phyloP scores from a whole-genome alignment of 2,888 invertebrate species.

The Arctia plantaginis region DNA sequence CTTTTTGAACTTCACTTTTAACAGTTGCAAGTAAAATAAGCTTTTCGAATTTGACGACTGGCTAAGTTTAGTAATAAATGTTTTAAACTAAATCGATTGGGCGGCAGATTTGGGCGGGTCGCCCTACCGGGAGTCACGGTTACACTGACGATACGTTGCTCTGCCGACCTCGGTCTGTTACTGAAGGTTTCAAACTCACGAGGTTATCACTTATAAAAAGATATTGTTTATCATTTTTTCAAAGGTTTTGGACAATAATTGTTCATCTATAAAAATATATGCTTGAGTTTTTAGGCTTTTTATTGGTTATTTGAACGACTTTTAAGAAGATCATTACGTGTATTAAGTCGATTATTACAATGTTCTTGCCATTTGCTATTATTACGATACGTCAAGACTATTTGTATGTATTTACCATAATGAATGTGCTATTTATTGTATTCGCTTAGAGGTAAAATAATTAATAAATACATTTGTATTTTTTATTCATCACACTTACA shows the following conservation, averaged over 20 bases:
- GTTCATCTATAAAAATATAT: neutral
- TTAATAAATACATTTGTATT: too few relatives aligned
- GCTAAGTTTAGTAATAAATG: constrained; percentile 1
- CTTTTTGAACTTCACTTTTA: neutral
- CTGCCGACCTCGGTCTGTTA: constrained; percentile 44
- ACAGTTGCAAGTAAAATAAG: too few relatives aligned
- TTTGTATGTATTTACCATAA: too few relatives aligned
- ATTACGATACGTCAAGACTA: too few relatives aligned
- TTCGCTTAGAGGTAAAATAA: too few relatives aligned
- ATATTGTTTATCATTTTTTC: neutral
- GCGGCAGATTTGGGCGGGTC: constrained; percentile 62
- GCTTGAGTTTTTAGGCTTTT: neutral
- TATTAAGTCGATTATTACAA: too few relatives aligned
- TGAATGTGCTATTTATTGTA: too few relatives aligned
- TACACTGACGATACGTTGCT: constrained; percentile 58
- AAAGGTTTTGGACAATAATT: too few relatives aligned
- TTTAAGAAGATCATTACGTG: neutral
- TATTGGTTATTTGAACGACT: neutral
- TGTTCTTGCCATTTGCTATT: too few relatives aligned
- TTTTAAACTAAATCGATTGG: constrained; percentile 37
- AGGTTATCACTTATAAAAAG: constrained; percentile 19
- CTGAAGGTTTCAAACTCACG: constrained; percentile 41
- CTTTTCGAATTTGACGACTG: neutral
- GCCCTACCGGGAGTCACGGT: constrained; percentile 63
- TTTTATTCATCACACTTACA: too few relatives aligned